phyloP scores from a whole-genome alignment of 2,797 vertebrate species.

The Acanthiza pusilla region DNA sequence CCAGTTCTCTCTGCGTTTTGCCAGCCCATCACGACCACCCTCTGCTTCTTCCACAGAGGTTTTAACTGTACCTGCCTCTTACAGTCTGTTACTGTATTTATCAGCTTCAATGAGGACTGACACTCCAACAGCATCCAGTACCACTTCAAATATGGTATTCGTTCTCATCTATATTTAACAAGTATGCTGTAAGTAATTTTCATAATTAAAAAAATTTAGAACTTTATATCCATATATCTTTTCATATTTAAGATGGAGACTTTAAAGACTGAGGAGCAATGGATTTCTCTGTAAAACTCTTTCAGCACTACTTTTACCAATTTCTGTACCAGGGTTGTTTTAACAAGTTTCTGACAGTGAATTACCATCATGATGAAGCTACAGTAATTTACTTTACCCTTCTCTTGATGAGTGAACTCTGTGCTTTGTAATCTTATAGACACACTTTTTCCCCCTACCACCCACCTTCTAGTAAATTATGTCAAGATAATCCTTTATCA shows the following conservation, averaged over 20 bases:
- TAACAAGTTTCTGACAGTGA: background rate
- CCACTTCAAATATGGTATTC: background rate
- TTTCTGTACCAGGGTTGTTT: background rate
- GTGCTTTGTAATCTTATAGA: background rate
- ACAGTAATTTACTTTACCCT: background rate
- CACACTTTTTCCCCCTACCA: background rate
- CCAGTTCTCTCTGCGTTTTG: accelerated
- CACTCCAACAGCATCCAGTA: background rate
- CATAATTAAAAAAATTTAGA: background rate
- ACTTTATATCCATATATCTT: background rate
- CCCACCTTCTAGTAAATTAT: background rate
- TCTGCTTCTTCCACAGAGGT: background rate
- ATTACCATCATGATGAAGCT: background rate
- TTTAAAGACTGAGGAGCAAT: background rate
- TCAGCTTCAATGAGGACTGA: background rate
- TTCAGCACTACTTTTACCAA: background rate
- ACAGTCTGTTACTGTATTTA: background rate
- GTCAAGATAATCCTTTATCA: background rate
- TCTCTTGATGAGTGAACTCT: background rate
- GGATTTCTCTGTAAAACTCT: background rate
- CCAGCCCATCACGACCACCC: accelerated
- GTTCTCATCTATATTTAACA: background rate
- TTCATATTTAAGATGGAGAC: background rate
- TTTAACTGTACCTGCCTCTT: background rate
- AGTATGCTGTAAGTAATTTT: background rate